phyloP scores from a whole-genome alignment of 2,113 vertebrate species.

The Australoheros scitulus region DNA sequence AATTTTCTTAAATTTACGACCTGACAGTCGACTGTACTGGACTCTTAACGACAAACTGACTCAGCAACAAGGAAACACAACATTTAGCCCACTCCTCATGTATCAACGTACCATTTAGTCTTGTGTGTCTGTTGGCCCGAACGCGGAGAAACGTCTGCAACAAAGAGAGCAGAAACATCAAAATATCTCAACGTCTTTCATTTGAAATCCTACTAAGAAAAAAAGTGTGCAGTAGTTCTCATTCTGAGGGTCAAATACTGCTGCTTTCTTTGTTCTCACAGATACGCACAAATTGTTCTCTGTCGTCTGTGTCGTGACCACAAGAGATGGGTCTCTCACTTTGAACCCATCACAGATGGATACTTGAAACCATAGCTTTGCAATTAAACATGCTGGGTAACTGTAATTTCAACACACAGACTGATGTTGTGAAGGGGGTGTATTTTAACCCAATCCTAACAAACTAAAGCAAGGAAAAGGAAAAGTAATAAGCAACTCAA shows the following conservation, averaged over 20 bases:
- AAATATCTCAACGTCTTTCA: background rate
- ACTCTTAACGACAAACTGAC: constrained; percentile 4
- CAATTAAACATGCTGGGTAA: background rate
- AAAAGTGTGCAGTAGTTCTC: background rate
- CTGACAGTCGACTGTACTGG: background rate
- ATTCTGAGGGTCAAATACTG: background rate
- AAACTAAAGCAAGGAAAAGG: background rate
- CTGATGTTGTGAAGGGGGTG: too few species aligned
- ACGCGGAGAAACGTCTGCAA: constrained; percentile 93
- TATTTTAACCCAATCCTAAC: background rate
- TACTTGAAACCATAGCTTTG: background rate
- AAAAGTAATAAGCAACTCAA: background rate
- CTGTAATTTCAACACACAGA: background rate
- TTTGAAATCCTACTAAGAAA: background rate
- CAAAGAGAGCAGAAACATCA: background rate
- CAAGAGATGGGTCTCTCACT: background rate
- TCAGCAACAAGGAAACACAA: constrained; percentile 35
- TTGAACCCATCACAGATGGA: background rate
- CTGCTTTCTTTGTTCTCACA: background rate
- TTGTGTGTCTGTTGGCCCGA: constrained; percentile 93
- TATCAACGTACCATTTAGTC: constrained; percentile 90
- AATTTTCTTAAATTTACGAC: background rate
- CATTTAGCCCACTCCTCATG: background rate
- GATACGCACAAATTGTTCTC: background rate
- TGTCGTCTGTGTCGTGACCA: background rate